Base-by-base conservation (phyloP, 2,888 invertebrate genomes). In the Nemotelus nigrinus region DNA sequence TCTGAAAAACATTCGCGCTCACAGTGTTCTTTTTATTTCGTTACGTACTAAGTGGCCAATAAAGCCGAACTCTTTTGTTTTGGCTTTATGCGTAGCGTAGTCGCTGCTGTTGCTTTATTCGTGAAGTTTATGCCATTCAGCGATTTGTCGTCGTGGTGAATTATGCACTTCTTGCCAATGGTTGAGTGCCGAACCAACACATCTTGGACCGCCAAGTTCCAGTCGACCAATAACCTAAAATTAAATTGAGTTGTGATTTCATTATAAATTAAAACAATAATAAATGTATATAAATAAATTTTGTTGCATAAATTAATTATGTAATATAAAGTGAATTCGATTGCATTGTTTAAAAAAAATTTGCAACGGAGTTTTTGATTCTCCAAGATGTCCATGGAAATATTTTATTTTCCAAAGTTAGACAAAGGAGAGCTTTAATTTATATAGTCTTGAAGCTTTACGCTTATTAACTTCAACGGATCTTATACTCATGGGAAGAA, bases 91-190 rank as follows among this genome's bases (percentile, higher is more conserved):
- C 10, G 5, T n/a, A 10, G 6, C 41, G 50, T 6, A 25, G n/a
- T 41, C 47, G 25, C 41, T 8, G 44, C 10, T 25, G 5, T 63
- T 8, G 8, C 44, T 82, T 89, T 92, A 96, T 91, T 96, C 96
- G 88, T 94, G 93, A 83, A 99, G 91, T 89, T 98, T 97, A 91
- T 99, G 99, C 99, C 99, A 99, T 89, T 99, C 98, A 81, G 99
- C 99, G 86, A 99, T 98, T 90, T 99, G 99, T 81, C 98, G 93
- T 82, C 98, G 92, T 74, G 98, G 98, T 82, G 97, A 97, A 85
- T 94, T 96, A 89, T 97, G 95, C 82, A 98, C 97, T 89, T 98
- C 98, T 85, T 95, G 95, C 98, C 98, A 99, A 88, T 99, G 99
- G 85, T 95, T 96, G 41, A 95, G 89, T 74, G 96, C 94, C 80